phyloP scores from a whole-genome alignment of 2,797 vertebrate species.

The Antrozous pallidus region DNA sequence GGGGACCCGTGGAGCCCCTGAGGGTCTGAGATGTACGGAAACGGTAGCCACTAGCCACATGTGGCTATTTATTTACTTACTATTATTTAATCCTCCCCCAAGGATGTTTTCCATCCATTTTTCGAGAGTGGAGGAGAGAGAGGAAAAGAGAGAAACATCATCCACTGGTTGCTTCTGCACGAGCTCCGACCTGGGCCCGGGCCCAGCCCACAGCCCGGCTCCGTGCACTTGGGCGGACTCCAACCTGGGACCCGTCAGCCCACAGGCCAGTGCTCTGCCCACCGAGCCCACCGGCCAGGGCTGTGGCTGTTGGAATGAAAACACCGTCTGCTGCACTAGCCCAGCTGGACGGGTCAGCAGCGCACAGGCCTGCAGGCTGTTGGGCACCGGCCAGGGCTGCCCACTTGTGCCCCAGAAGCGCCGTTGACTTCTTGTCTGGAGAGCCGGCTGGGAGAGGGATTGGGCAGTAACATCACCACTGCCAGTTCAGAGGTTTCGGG shows the following conservation, averaged over 20 bases:
- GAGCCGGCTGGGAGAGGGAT: background rate
- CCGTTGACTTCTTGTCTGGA: background rate
- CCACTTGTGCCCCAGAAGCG: background rate
- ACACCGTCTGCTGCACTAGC: background rate
- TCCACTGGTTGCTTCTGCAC: too few relatives aligned
- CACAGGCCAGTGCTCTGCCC: too few relatives aligned
- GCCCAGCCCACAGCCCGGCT: too few relatives aligned
- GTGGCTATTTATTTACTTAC: background rate
- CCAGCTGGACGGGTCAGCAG: background rate
- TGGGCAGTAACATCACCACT: background rate
- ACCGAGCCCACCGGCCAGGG: too few relatives aligned
- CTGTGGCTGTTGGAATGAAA: background rate
- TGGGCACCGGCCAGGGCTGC: background rate
- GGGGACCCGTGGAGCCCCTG: background rate
- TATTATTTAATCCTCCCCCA: too few relatives aligned
- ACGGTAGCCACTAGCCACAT: background rate
- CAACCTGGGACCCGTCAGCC: too few relatives aligned
- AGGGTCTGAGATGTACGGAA: background rate
- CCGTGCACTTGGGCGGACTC: too few relatives aligned
- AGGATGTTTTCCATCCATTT: too few relatives aligned
- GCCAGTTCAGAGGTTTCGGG: background rate
- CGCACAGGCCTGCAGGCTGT: background rate
- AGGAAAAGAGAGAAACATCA: too few relatives aligned
- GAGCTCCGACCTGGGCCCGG: too few relatives aligned
- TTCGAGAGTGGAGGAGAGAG: too few relatives aligned